These are phyloP conservation scores for Cephalotes varians DNA, from an alignment of 2,888 invertebrate genomes.

Conservation along the genomic window DNA sequence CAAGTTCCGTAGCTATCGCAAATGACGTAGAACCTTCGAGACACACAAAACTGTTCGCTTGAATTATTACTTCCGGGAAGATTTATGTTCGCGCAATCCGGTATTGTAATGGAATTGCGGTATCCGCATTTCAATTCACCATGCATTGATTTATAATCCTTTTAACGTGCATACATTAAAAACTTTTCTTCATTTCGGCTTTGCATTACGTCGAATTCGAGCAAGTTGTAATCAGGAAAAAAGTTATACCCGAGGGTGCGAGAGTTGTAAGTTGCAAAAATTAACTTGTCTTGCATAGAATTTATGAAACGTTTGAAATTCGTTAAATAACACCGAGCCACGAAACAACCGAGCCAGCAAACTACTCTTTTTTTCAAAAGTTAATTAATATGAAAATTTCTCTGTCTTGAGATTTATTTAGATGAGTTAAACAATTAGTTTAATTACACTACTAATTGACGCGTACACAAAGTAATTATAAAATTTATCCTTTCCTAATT, in stretches of 20 bases:
- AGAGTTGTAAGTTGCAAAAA: conserved; percentile 67
- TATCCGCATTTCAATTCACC: conserved; percentile 54
- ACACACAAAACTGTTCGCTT: conserved; percentile 64
- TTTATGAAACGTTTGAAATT: conserved; percentile 64
- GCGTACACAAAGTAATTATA: background rate
- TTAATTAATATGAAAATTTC: background rate
- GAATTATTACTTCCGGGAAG: conserved; percentile 65
- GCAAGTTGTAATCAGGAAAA: conserved; percentile 70
- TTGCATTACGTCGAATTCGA: conserved; percentile 65
- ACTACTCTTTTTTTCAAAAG: conserved; percentile 26
- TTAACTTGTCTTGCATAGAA: conserved; percentile 66
- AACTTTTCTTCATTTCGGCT: conserved; percentile 66
- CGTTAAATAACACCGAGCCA: conserved; percentile 43
- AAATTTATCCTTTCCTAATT: background rate
- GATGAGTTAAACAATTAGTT: background rate
- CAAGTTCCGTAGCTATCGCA: conserved; percentile 46
- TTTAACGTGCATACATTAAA: conserved; percentile 62
- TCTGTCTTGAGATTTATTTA: background rate
- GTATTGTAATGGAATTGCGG: conserved; percentile 53
- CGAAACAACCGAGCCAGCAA: conserved; percentile 61
- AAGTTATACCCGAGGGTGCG: conserved; percentile 65
- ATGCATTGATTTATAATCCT: conserved; percentile 48
- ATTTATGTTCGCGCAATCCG: conserved; percentile 62
- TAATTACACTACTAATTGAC: background rate
- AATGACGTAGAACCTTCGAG: conserved; percentile 52